These are phyloP conservation scores for Etheostoma spectabile DNA, from an alignment of 2,113 vertebrate genomes.

Conservation along the genomic window DNA sequence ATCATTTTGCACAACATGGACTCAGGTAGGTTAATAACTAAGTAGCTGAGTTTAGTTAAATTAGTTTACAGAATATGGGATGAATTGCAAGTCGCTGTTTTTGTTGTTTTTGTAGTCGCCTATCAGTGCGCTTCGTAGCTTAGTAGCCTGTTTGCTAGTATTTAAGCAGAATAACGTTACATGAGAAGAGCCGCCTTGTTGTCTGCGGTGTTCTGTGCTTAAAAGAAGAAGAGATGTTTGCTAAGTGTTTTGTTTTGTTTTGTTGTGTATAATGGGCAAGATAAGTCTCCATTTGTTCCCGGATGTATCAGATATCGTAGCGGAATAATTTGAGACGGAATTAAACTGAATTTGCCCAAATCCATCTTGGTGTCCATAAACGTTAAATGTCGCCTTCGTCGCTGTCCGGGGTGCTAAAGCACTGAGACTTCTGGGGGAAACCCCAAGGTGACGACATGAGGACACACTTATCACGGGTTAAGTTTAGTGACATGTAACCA, in stretches of 20 bases:
- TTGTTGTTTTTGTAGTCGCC: neutral
- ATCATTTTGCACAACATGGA: conserved; percentile 46
- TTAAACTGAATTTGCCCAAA: neutral
- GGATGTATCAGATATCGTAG: neutral
- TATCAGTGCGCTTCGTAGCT: too few relatives aligned
- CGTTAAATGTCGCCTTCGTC: neutral
- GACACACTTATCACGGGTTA: conserved; percentile 38
- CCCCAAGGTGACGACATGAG: conserved; percentile 59
- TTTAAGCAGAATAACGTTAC: neutral
- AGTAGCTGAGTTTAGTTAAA: neutral
- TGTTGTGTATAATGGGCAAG: neutral
- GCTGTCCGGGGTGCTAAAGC: conserved; percentile 71
- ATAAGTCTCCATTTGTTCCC: too few relatives aligned
- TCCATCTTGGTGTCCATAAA: too few relatives aligned
- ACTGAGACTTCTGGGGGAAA: conserved; percentile 11
- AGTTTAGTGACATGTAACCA: conserved; percentile 65
- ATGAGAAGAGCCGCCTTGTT: neutral
- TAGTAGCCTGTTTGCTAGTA: neutral
- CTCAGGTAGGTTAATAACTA: neutral
- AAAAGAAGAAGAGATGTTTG: conserved; percentile 34
- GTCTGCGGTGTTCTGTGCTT: neutral
- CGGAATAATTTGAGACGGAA: neutral
- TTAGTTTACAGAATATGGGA: neutral
- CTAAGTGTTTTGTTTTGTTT: conserved; percentile 37
- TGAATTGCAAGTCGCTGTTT: neutral